Evolutionary conservation across 2,888 invertebrate species (phyloP), one percentile per base, ranked within the genome.

Genomic region (Ernsta delagoae): DNA sequence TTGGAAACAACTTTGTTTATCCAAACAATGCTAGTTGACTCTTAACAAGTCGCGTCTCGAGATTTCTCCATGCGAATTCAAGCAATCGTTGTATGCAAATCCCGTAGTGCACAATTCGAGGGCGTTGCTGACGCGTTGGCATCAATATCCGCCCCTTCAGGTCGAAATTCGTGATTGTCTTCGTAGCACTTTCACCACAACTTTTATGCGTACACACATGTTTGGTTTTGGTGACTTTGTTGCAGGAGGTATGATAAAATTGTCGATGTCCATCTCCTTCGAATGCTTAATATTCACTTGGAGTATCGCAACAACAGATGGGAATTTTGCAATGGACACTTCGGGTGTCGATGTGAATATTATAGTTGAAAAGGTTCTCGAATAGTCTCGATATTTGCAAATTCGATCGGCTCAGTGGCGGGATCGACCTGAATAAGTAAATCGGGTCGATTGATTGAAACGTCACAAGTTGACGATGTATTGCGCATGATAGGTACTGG

Each of bases 21-120:
- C 66, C 53, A 53, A 31, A 66, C 72, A 77, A 73, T 76, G 72
- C 71, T 74, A 72, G 76, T 72, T 66, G 71, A 71, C 71, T 75
- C 70, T 80, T 76, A 76, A 80, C 83, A 86, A 80, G 79, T 80
- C 69, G 78, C 77, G 66, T 74, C 76, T 79, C 78, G 74, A 82
- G 82, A 82, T 87, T 87, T 87, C 85, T 81, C 84, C 77, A 74
- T 71, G 75, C 80, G 72, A 83, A 85, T 81, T 76, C 76, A 78
- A 79, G 72, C 75, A 76, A 77, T 78, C 78, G 83, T 82, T 86
- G 83, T 85, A 87, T 88, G 89, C 81, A 86, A 87, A 89, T 89
- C 73, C 73, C 64, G 71, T 73, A 71, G 70, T 73, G 71, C 75
- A 70, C 69, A 75, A 75, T 78, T 75, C 72, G 79, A 71, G 79